Percentiles rank a stretch among this genome's conserved stretches.
Evolutionary conservation across 2,888 invertebrate genomes (phyloP).

Genomic region (Holacanthella duospinosa): DNA sequence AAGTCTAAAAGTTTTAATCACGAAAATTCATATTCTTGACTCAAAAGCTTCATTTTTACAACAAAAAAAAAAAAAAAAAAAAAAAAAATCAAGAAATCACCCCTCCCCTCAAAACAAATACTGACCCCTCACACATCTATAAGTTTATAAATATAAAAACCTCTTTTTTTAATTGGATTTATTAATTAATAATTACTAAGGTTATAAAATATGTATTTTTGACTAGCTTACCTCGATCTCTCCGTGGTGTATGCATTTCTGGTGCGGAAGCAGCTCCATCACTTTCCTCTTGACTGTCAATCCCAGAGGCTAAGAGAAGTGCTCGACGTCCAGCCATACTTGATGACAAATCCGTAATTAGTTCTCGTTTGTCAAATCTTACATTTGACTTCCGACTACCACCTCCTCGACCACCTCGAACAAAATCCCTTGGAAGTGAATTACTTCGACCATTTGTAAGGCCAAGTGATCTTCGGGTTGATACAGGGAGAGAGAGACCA

Average conservation of each 20-base stretch:
- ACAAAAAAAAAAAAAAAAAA: too few relatives aligned
- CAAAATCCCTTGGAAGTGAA: slow-evolving; percentile 42
- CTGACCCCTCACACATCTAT: too few relatives aligned
- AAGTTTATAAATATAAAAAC: too few relatives aligned
- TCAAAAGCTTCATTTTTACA: too few relatives aligned
- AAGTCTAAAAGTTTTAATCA: too few relatives aligned
- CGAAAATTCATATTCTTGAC: too few relatives aligned
- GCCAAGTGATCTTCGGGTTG: slow-evolving; percentile 44
- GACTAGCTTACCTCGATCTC: slow-evolving; percentile 54
- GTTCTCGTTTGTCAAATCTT: slow-evolving; percentile 38
- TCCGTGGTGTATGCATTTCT: slow-evolving; percentile 57
- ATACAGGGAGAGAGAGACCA: slow-evolving; percentile 58
- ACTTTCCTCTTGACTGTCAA: slow-evolving; percentile 59
- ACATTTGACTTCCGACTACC: slow-evolving; percentile 35
- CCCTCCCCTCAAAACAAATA: too few relatives aligned
- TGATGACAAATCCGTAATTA: slow-evolving; percentile 31
- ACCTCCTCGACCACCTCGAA: slow-evolving; percentile 39
- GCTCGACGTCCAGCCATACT: slow-evolving; percentile 44
- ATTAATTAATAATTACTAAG: too few relatives aligned
- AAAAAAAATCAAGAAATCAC: too few relatives aligned
- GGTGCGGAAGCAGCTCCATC: slow-evolving; percentile 72
- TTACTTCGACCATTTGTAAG: slow-evolving; percentile 41
- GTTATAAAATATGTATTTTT: too few relatives aligned
- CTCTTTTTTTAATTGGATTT: too few relatives aligned
- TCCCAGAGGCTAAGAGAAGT: slow-evolving; percentile 42